phyloP scores from a whole-genome alignment of 2,113 vertebrate species.

The Gambusia holbrooki region DNA sequence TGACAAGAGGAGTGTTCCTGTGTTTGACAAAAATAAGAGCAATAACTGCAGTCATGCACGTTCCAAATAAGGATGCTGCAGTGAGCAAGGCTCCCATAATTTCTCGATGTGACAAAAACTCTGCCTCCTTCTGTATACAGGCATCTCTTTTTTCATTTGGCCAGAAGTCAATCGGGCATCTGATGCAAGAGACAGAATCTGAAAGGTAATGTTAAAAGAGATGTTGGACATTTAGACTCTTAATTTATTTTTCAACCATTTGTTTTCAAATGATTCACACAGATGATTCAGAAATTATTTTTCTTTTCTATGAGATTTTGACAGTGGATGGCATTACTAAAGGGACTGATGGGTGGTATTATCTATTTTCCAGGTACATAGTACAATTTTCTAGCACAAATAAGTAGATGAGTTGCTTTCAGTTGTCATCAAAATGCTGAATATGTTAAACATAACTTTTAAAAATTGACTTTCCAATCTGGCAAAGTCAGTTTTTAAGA shows the following conservation, averaged over 20 bases:
- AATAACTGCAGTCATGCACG: slow-evolving; percentile 57
- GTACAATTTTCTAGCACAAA: too few relatives aligned
- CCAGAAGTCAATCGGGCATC: slow-evolving; percentile 73
- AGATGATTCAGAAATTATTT: neutral
- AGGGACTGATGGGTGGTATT: too few relatives aligned
- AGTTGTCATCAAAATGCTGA: too few relatives aligned
- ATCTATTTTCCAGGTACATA: neutral
- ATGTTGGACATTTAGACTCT: too few relatives aligned
- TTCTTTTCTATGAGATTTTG: slow-evolving; percentile 13
- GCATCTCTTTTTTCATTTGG: slow-evolving; percentile 64
- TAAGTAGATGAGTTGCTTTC: too few relatives aligned
- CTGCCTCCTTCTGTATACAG: slow-evolving; percentile 68
- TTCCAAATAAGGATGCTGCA: slow-evolving; percentile 61
- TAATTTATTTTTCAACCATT: too few relatives aligned
- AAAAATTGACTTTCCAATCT: too few relatives aligned
- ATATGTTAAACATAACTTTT: too few relatives aligned
- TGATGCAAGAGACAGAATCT: slow-evolving; percentile 61
- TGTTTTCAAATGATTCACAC: neutral
- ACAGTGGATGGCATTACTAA: too few relatives aligned
- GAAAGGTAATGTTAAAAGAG: too few relatives aligned
- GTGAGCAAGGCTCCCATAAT: slow-evolving; percentile 73
- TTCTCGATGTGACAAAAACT: slow-evolving; percentile 71
- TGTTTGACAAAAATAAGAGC: slow-evolving; percentile 68
- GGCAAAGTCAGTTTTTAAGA: too few relatives aligned
- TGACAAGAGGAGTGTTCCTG: slow-evolving; percentile 70